Evolutionary conservation across 1,140 invertebrate genomes (phyloP).

Genomic region (Orussus abietinus): DNA sequence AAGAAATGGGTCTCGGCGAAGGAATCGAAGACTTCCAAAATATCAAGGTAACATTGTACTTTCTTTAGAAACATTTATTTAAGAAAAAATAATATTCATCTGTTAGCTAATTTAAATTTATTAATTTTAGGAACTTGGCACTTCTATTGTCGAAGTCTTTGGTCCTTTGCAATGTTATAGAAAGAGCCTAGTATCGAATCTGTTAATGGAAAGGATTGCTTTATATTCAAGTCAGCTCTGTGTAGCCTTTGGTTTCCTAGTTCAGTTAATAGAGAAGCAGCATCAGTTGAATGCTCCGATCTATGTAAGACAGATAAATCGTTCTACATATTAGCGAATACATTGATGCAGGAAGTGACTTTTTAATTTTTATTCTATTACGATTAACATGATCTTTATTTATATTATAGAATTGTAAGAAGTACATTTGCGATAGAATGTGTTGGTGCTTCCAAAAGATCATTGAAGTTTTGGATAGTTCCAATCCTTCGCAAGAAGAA

Average conservation of each 20-base stretch:
- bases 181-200: conserved; percentile 35
- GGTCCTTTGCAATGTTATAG: conserved; percentile 36
- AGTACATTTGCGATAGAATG: conserved; percentile 43
- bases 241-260: conserved; percentile 36
- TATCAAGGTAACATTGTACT: conserved; percentile 38
- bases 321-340: not conserved
- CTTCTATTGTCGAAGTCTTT: conserved; percentile 40
- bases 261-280: conserved; percentile 41
- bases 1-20: conserved; percentile 41
- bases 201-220: conserved; percentile 35
- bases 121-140: conserved; percentile 39
- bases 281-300: conserved; percentile 38
- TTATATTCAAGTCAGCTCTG: conserved; percentile 43
- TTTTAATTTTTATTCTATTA: conserved; percentile 8
- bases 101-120: conserved; percentile 6
- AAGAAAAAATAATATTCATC: conserved; percentile 3
- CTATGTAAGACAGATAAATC: conserved; percentile 33
- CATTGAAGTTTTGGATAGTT: conserved; percentile 33
- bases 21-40: conserved; percentile 48
- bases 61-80: conserved; percentile 2
- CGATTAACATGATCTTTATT: conserved; percentile 12
- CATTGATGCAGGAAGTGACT: conserved; percentile 4
- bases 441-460: conserved; percentile 43
- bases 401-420: conserved; percentile 37
- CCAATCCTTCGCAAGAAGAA: conserved; percentile 33